Base-by-base conservation (phyloP, 2,888 invertebrate genomes). In the Clitarchus hookeri region DNA sequence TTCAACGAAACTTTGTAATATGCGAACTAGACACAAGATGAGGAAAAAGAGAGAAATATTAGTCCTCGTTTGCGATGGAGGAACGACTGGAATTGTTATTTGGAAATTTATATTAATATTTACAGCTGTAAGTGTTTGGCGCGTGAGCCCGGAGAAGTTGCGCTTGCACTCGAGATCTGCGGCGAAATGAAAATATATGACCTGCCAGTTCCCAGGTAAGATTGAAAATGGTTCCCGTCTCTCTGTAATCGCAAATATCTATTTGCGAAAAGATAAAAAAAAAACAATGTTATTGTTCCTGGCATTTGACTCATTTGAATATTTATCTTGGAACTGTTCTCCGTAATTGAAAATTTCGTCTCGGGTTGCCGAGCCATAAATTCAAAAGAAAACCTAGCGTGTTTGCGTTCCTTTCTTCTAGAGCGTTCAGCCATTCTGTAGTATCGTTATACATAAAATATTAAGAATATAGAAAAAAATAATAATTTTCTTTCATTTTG, bases 91-190 rank as follows among this genome's bases (percentile, higher is more conserved):
- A 65, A 65, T 65, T 65, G 65, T 65, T 65, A 65, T 65, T 65
- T 65, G 65, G 65, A 65, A 65, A 65, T 65, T 65, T 65, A 65
- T 65, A 65, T 65, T 65, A 65, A 65, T 65, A 65, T 65, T 65
- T 65, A 65, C 65, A 65, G 65, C 65, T 65, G 65, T 65, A 65
- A 65, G 65, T 65, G 65, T 65, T 65, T 65, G 65, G 65, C 65
- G 0, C 16, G 65, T 11, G 23, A 65, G 65, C 11, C n/a, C 13
- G 65, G 23, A 65, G n/a, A n/a, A 19, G 19, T 19, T 16, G 65
- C 19, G 19, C 65, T 65, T 8, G 65, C 65, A 4, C 65, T 65
- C 65, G 65, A 65, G 65, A 65, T n/a, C 48, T 48, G 48, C 16
- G 48, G 48, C 6, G 48, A 48, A 48, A 48, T 48, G 48, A 48